Conservation (phyloP, 2,797 vertebrate species). For the Syncerus caffer region DNA sequence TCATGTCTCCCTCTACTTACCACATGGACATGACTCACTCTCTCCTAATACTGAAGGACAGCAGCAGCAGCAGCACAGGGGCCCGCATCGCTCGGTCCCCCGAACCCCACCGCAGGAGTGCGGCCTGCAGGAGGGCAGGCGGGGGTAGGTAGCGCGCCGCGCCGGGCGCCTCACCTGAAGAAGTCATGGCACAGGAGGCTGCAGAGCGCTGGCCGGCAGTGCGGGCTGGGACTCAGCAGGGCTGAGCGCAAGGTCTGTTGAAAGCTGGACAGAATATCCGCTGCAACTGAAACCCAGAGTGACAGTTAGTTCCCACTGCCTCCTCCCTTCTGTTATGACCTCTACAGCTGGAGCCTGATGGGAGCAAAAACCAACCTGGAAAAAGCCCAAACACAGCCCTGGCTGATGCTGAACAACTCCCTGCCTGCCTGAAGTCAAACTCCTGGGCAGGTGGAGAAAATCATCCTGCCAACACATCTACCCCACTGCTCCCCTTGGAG, state of each 20-base stretch:
- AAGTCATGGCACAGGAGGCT: slow-evolving; percentile 91
- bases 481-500: accelerated
- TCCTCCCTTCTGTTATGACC: slow-evolving; percentile 17
- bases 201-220: slow-evolving; percentile 87
- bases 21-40: accelerated
- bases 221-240: slow-evolving; percentile 88
- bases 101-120: accelerated
- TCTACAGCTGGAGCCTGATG: slow-evolving; percentile 52
- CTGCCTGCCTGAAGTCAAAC: background rate
- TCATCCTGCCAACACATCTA: background rate
- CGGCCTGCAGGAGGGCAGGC: no score
- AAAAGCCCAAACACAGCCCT: slow-evolving; percentile 68
- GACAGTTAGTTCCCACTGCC: slow-evolving; percentile 71
- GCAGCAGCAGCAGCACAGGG: no score
- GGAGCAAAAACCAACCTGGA: slow-evolving; percentile 65
- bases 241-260: slow-evolving; percentile 88
- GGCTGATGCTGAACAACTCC: slow-evolving; percentile 46
- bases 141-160: background rate
- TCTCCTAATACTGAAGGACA: background rate
- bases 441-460: background rate
- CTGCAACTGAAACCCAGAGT: slow-evolving; percentile 85
- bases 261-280: slow-evolving; percentile 84
- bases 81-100: accelerated
- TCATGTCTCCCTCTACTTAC: background rate
- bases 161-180: slow-evolving; percentile 88